Evolutionary conservation across 23 tunicate genomes (phyloP).

Genomic region (Styela clava): DNA sequence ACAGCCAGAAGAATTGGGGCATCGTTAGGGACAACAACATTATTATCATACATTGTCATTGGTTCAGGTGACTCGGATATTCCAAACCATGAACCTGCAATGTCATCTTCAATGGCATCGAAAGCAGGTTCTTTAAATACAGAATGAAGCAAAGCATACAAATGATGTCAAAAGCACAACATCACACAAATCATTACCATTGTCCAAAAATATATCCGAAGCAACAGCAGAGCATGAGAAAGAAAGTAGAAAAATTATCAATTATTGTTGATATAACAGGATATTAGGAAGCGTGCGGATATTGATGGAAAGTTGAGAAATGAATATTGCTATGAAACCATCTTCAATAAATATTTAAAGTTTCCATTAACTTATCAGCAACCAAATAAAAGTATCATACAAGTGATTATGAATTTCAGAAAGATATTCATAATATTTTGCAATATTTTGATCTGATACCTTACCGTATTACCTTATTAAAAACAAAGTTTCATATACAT

Average conservation of each 20-base stretch:
- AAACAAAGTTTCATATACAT: too few relatives aligned
- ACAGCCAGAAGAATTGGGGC: slow-evolving; percentile 24
- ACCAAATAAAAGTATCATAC: too few relatives aligned
- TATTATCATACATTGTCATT: neutral
- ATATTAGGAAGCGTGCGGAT: neutral
- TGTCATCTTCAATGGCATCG: slow-evolving; percentile 28
- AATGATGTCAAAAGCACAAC: neutral
- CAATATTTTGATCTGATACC: too few relatives aligned
- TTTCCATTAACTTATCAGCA: too few relatives aligned
- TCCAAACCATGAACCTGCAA: slow-evolving; percentile 12
- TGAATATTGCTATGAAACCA: too few relatives aligned
- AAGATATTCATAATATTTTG: too few relatives aligned
- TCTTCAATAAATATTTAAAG: too few relatives aligned
- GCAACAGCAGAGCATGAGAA: neutral
- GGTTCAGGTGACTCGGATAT: slow-evolving; percentile 15
- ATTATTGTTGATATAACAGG: neutral
- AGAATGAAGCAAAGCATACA: neutral
- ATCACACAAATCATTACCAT: neutral
- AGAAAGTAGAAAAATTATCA: slow-evolving; percentile 10
- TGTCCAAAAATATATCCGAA: neutral
- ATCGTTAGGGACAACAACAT: slow-evolving; percentile 1
- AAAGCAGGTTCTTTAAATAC: slow-evolving; percentile 5
- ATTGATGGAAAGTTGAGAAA: too few relatives aligned
- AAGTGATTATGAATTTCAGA: too few relatives aligned
- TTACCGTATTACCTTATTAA: too few relatives aligned